phyloP scores from a whole-genome alignment of 2,113 vertebrate species.

The Macrotus californicus region DNA sequence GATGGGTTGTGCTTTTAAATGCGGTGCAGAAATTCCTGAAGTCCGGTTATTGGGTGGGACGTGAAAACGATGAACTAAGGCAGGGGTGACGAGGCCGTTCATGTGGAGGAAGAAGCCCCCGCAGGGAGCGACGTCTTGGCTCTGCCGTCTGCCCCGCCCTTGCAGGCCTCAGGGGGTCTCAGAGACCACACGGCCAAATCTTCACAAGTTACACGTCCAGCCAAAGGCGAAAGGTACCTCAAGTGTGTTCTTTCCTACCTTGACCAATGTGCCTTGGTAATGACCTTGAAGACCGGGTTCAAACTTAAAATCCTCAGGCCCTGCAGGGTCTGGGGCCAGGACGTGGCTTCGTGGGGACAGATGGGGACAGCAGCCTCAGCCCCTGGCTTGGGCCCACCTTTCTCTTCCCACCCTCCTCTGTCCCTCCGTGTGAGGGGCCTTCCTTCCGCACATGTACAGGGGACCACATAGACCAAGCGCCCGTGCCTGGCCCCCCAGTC shows the following conservation, averaged over 20 bases:
- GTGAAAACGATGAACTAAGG: background rate
- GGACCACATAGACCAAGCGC: accelerated
- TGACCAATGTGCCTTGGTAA: background rate
- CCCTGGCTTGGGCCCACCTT: background rate
- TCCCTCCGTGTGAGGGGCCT: background rate
- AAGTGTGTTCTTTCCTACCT: background rate
- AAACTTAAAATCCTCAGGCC: background rate
- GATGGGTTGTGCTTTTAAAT: background rate
- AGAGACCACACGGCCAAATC: background rate
- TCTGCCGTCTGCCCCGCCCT: no score
- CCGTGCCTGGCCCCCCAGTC: background rate
- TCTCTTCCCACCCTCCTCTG: no score
- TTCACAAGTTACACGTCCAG: background rate
- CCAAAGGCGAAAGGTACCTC: background rate
- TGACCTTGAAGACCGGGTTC: background rate
- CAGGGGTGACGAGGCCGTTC: background rate
- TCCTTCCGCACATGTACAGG: no score
- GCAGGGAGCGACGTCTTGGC: no score
- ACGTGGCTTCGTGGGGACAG: accelerated
- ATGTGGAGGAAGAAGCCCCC: background rate
- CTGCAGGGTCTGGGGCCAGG: background rate
- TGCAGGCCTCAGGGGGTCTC: background rate
- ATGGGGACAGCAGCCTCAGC: accelerated
- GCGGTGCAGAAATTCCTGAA: background rate
- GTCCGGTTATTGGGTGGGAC: background rate